These are phyloP conservation scores for Nematopogon swammerdamellus DNA, from an alignment of 2,888 invertebrate genomes.

Conservation along the genomic window DNA sequence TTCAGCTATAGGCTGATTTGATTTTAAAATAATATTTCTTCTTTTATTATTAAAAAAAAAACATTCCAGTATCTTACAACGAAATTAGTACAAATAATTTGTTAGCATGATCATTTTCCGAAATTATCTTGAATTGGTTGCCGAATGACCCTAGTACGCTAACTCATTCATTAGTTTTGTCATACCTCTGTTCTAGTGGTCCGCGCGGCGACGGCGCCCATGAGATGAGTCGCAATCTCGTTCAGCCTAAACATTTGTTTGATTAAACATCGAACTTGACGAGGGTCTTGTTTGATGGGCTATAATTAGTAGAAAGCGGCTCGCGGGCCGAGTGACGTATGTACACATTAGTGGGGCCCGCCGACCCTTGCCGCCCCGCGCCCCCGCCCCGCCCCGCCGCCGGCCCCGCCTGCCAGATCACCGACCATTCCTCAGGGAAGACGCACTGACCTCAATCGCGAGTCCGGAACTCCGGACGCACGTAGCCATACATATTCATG, in stretches of 20 bases:
- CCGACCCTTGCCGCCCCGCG: neutral
- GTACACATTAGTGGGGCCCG: neutral
- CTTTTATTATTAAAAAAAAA: no score
- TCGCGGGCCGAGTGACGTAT: neutral
- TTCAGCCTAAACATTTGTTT: neutral
- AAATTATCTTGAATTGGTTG: no score
- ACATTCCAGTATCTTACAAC: no score
- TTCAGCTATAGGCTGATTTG: no score
- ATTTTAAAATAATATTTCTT: no score
- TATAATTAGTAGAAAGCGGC: neutral
- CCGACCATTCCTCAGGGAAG: slow-evolving; percentile 9
- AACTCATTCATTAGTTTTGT: no score
- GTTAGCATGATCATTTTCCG: no score
- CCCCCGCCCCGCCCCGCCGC: slow-evolving; percentile 8
- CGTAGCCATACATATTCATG: neutral
- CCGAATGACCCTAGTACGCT: no score
- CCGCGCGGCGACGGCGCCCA: no score
- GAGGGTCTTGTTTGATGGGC: neutral
- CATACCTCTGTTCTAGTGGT: no score
- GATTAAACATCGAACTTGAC: neutral
- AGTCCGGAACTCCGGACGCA: slow-evolving; percentile 1
- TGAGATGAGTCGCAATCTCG: neutral
- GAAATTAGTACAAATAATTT: no score
- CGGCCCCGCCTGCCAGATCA: slow-evolving; percentile 15
- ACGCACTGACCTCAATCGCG: slow-evolving; percentile 10